A percentile compares a stretch with the other conserved stretches of the same genome.
Conservation (phyloP, 2,797 vertebrate genomes). For the Gymnothorax javanicus region DNA sequence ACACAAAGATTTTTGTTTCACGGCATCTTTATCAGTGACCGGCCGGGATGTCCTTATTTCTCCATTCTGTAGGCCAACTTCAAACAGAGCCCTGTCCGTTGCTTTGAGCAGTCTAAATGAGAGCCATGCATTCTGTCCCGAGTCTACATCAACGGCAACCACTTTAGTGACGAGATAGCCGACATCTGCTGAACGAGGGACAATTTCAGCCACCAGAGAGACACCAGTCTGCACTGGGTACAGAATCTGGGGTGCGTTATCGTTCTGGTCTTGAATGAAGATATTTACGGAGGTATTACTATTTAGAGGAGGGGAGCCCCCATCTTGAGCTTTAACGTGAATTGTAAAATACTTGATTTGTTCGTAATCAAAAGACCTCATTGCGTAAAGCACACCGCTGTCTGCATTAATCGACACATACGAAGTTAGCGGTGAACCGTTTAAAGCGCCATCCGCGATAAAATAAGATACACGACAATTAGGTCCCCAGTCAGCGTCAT, state of each 20-base stretch:
- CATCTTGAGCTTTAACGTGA: constrained; percentile 66
- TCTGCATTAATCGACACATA: constrained; percentile 70
- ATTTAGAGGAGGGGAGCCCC: constrained; percentile 65
- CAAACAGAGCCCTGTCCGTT: constrained; percentile 77
- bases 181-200: constrained; percentile 76
- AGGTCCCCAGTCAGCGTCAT: constrained; percentile 66
- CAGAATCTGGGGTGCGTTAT: constrained; percentile 58
- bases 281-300: constrained; percentile 58
- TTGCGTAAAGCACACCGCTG: constrained; percentile 65
- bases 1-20: constrained; percentile 74
- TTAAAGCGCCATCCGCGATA: constrained; percentile 62
- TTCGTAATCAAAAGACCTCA: constrained; percentile 71
- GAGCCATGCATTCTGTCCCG: constrained; percentile 78
- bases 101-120: constrained; percentile 76
- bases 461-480: constrained; percentile 72
- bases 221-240: constrained; percentile 62
- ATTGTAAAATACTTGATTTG: constrained; percentile 66
- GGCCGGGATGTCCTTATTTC: constrained; percentile 75
- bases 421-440: constrained; percentile 59
- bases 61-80: constrained; percentile 76
- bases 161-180: constrained; percentile 84
- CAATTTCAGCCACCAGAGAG: constrained; percentile 69
- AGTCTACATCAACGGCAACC: constrained; percentile 79
- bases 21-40: constrained; percentile 73
- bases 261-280: constrained; percentile 62